Percentiles rank a stretch among this genome's conserved stretches.
These are phyloP conservation scores for Dromococcyx pavoninus DNA, from an alignment of 2,797 vertebrate genomes.

Conservation along the genomic window DNA sequence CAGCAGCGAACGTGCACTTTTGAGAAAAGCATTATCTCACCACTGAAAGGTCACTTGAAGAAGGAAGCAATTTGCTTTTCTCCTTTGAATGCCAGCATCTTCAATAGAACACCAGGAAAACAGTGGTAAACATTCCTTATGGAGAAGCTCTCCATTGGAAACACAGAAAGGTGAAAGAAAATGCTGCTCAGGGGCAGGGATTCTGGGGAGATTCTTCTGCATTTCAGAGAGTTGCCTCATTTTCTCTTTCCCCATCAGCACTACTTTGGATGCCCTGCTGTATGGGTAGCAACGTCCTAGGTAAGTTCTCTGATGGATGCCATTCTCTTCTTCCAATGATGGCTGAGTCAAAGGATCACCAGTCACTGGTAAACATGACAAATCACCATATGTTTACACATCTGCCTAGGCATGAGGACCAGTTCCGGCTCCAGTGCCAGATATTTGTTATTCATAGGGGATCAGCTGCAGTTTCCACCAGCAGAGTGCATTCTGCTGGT, in stretches of 20 bases:
- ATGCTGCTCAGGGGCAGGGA: background rate
- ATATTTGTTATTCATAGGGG: background rate
- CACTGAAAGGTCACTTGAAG: background rate
- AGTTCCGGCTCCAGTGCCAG: background rate
- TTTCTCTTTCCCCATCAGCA: background rate
- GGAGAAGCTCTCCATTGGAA: background rate
- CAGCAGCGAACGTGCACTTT: conserved; percentile 35
- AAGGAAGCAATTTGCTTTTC: background rate
- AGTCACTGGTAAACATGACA: background rate
- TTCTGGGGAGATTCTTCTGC: background rate
- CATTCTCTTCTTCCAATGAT: background rate
- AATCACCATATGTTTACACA: accelerated
- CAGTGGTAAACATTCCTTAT: background rate
- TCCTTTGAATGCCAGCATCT: background rate
- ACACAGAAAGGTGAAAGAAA: background rate
- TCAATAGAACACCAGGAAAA: background rate
- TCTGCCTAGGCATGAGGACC: background rate
- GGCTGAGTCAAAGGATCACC: background rate
- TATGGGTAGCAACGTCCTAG: too few relatives aligned
- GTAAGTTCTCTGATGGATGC: background rate
- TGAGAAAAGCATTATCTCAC: conserved; percentile 45
- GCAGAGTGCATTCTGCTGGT: background rate
- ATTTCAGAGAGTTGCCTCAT: background rate
- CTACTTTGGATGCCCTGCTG: background rate
- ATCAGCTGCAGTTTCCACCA: background rate